These are phyloP conservation scores for Plectrocnemia conspersa DNA, from an alignment of 1,140 invertebrate genomes.

Conservation along the genomic window DNA sequence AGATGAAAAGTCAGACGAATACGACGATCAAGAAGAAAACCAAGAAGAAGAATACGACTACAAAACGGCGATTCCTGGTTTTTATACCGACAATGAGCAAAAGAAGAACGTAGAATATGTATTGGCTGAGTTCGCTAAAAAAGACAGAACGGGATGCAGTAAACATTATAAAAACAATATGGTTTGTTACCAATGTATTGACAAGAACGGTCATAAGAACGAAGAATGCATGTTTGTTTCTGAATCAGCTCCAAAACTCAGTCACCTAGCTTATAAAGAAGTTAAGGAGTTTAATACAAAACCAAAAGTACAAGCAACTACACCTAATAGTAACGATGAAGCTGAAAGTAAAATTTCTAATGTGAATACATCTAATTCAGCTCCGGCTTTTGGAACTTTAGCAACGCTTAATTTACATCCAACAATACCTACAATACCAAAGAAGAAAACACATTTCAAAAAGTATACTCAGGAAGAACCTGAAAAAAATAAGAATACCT, in stretches of 20 bases:
- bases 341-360: conserved; percentile 48
- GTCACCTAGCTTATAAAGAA: conserved; percentile 55
- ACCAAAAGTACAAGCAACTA: conserved; percentile 39
- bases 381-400: not conserved
- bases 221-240: conserved; percentile 73
- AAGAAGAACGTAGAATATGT: conserved; percentile 64
- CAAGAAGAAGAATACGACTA: conserved; percentile 49
- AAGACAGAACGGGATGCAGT: conserved; percentile 65
- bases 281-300: conserved; percentile 51
- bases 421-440: conserved; percentile 2
- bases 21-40: conserved; percentile 34
- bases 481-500: too few species aligned
- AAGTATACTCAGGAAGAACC: conserved; percentile 24
- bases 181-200: conserved; percentile 68
- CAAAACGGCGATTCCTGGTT: conserved; percentile 46
- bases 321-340: conserved; percentile 38
- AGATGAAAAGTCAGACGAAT: conserved; percentile 36
- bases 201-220: conserved; percentile 61
- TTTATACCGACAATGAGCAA: conserved; percentile 48
- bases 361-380: conserved; percentile 43
- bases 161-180: conserved; percentile 65
- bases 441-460: conserved; percentile 30
- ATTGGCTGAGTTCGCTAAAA: conserved; percentile 62
- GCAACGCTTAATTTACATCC: conserved; percentile 6
- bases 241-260: conserved; percentile 55